Evolutionary conservation across 2,888 invertebrate genomes (phyloP), one percentile per base, ranked within the genome.

Genomic region (Drosophila borborema): DNA sequence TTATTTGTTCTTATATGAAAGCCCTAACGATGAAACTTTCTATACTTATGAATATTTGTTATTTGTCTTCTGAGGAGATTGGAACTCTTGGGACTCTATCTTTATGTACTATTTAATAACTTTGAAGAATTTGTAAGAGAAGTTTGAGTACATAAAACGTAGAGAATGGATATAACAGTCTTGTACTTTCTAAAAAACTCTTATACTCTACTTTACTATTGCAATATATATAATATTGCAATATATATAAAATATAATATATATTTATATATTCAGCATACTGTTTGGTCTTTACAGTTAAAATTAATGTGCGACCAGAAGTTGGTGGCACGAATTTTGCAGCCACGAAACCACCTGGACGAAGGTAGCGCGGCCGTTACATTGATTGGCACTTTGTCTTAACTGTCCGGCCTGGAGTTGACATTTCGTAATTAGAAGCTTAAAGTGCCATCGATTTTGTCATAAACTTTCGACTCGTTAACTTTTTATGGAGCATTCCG

Each of bases 341-440:
- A 34, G 51, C 34, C 51, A 20, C 51, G 34, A 34, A 36, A 12
- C 2, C 16, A 31, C 38, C 28, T 61, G 38, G 31, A 9, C 10
- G 20, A 18, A 20, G 45, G 68, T 38, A 66, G 43, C 9, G 36
- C 9, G 38, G 38, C 36, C 7, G 51, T 40, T 45, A 46, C 31
- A 46, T 68, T 66, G 69, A 69, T 69, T 67, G 40, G 46, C 36
- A 40, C 31, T 55, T 38, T 23, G 48, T 16, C 53, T 45, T 28
- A 31, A 40, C 1, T 66, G 62, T 67, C 55, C 46, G 36, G 16
- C 48, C 31, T 43, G 43, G 34, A 49, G 64, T 55, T 46, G 53
- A 64, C 28, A 64, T 49, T 69, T 55, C 49, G 40, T 80, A 80
- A 75, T 64, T 75, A 69, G 64, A 41, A 51, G 58, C 80, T 79